These are phyloP conservation scores for Esperia sulphurella DNA, from an alignment of 2,888 invertebrate species.

Conservation along the genomic window DNA sequence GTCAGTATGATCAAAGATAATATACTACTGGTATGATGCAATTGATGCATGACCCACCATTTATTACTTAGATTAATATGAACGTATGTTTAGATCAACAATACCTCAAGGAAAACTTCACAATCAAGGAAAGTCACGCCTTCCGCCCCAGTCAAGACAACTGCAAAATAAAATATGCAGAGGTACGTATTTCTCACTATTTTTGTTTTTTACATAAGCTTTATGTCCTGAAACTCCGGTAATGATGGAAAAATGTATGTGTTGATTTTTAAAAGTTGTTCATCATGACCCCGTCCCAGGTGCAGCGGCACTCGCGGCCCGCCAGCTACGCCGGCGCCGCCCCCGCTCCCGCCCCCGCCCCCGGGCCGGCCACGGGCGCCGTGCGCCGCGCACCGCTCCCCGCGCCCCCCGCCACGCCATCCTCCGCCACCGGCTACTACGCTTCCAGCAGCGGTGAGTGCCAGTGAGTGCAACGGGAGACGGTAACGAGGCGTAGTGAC, in stretches of 20 bases:
- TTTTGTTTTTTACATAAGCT: too few relatives aligned
- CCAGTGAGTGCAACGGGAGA: too few relatives aligned
- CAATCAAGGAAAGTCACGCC: conserved; percentile 65
- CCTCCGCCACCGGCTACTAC: background rate
- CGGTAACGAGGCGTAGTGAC: too few relatives aligned
- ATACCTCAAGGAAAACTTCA: conserved; percentile 65
- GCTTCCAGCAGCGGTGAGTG: conserved; percentile 2
- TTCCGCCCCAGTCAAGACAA: conserved; percentile 55
- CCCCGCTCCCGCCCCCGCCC: conserved; percentile 34
- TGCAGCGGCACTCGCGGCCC: conserved; percentile 54
- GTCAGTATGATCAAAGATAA: too few relatives aligned
- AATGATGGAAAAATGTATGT: too few relatives aligned
- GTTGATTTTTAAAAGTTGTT: too few relatives aligned
- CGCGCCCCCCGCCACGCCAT: conserved; percentile 25
- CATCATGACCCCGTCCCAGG: conserved; percentile 4
- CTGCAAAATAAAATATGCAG: conserved; percentile 59
- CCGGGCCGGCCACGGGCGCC: conserved; percentile 30
- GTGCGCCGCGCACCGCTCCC: conserved; percentile 35
- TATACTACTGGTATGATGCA: too few relatives aligned
- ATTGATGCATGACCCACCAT: too few relatives aligned
- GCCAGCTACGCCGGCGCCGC: conserved; percentile 61
- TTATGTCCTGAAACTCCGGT: too few relatives aligned
- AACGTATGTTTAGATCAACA: conserved; percentile 51
- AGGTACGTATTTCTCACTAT: too few relatives aligned
- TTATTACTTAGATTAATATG: too few relatives aligned